These are phyloP conservation scores for Epinephelus coioides DNA, from an alignment of 2,797 vertebrate species.

Conservation along the genomic window DNA sequence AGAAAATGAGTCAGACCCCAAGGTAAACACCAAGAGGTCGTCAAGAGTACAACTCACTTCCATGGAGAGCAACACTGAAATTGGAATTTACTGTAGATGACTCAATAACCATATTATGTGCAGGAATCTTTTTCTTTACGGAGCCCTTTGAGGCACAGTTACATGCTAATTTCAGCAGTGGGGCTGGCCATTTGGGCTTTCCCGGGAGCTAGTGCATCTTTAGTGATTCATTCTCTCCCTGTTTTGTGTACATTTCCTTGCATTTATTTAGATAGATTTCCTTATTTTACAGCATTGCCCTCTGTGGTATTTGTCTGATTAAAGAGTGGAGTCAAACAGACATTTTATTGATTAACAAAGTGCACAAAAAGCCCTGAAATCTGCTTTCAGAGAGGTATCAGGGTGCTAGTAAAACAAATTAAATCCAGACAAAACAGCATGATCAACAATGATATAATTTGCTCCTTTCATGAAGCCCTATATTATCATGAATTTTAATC, in stretches of 20 bases:
- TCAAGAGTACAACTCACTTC: conserved; percentile 48
- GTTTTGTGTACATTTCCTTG: conserved; percentile 26
- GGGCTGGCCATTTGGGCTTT: conserved; percentile 25
- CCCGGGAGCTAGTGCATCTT: conserved; percentile 27
- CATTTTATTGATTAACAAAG: conserved; percentile 27
- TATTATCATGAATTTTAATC: conserved; percentile 19
- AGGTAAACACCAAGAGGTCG: conserved; percentile 58
- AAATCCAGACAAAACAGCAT: not conserved
- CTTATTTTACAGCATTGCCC: conserved; percentile 3
- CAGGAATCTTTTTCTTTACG: conserved; percentile 46
- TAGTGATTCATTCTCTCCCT: conserved; percentile 31
- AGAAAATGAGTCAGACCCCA: conserved; percentile 27
- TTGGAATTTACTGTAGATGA: conserved; percentile 52
- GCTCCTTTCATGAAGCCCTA: not conserved
- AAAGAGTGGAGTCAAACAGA: conserved; percentile 11
- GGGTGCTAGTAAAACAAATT: not conserved
- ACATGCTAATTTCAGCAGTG: conserved; percentile 51
- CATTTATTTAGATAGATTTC: conserved; percentile 33
- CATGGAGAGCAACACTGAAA: conserved; percentile 37
- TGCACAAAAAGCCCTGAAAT: not conserved
- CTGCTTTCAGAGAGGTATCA: not conserved
- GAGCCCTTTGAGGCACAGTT: conserved; percentile 41
- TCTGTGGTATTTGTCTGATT: conserved; percentile 3
- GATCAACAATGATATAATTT: conserved; percentile 9
- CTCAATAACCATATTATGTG: conserved; percentile 56